Evolutionary conservation across 1,140 invertebrate species (phyloP).

Genomic region (Drosophila sulfurigaster): DNA sequence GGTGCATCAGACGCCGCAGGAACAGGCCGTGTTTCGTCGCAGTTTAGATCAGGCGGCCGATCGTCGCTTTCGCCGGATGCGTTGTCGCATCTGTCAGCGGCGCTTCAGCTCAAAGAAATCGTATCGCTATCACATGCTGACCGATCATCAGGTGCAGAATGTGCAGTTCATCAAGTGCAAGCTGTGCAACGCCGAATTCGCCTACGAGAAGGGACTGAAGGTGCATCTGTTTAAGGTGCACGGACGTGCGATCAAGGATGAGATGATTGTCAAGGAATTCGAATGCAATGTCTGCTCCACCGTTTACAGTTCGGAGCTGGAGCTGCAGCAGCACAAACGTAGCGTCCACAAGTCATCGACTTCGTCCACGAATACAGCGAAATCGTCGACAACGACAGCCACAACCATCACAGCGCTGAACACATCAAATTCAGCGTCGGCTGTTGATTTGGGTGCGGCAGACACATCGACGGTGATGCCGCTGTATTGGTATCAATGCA

Average conservation of each 20-base stretch:
- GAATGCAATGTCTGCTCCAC: constrained; percentile 84
- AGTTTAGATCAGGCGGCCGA: constrained; percentile 79
- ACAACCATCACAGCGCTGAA: not conserved
- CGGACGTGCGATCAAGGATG: constrained; percentile 72
- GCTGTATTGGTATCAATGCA: constrained; percentile 84
- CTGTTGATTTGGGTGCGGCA: not conserved
- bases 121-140: constrained; percentile 83
- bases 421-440: not conserved
- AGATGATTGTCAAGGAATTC: constrained; percentile 81
- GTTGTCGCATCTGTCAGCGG: constrained; percentile 81
- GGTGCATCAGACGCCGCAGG: constrained; percentile 62
- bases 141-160: constrained; percentile 83
- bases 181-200: constrained; percentile 82
- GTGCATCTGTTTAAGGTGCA: constrained; percentile 84
- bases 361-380: constrained; percentile 28
- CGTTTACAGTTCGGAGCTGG: constrained; percentile 75
- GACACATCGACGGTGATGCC: constrained; percentile 45
- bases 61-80: constrained; percentile 80
- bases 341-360: constrained; percentile 55
- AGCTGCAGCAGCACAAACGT: constrained; percentile 74
- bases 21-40: constrained; percentile 72
- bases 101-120: constrained; percentile 83
- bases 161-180: constrained; percentile 84
- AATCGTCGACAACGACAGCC: constrained; percentile 20
- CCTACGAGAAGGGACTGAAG: constrained; percentile 84